A percentile compares a stretch with the other conserved stretches of the same genome.
These are phyloP conservation scores for Ostrea edulis DNA, from an alignment of 1,140 invertebrate genomes.

Conservation along the genomic window DNA sequence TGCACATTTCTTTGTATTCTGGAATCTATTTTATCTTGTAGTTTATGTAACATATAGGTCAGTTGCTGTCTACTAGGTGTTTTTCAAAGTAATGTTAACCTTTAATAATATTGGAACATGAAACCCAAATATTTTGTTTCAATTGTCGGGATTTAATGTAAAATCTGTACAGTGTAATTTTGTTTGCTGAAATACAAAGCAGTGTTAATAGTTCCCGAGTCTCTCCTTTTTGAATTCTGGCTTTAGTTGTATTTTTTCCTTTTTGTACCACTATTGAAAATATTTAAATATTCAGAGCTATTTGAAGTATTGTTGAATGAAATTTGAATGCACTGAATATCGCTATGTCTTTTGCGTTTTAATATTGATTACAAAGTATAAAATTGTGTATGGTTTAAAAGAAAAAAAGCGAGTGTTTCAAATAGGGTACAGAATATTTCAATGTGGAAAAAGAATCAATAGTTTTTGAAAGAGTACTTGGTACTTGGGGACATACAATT, in stretches of 20 bases:
- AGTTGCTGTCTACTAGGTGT: not conserved
- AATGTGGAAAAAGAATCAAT: conserved; percentile 13
- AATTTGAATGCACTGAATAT: conserved; percentile 31
- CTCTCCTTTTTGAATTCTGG: not conserved
- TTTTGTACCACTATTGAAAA: not conserved
- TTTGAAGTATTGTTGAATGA: not conserved
- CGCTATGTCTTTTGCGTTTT: conserved; percentile 10
- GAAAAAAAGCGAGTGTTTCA: not conserved
- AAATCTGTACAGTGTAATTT: not conserved
- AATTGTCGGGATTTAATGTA: not conserved
- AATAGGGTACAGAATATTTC: not conserved
- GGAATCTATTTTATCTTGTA: too few species aligned
- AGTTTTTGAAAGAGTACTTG: not conserved
- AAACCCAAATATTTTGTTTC: conserved; percentile 4
- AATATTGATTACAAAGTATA: conserved; percentile 21
- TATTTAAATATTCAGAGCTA: conserved; percentile 18
- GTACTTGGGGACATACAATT: not conserved
- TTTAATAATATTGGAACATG: not conserved
- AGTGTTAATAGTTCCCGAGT: not conserved
- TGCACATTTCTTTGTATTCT: too few species aligned
- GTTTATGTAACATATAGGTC: not conserved
- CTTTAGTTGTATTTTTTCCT: not conserved
- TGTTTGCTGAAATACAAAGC: not conserved
- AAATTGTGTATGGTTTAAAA: conserved; percentile 20
- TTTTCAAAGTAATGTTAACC: not conserved